Conservation (phyloP, 1,140 invertebrate species). For the Diplogasteroides magnus region DNA sequence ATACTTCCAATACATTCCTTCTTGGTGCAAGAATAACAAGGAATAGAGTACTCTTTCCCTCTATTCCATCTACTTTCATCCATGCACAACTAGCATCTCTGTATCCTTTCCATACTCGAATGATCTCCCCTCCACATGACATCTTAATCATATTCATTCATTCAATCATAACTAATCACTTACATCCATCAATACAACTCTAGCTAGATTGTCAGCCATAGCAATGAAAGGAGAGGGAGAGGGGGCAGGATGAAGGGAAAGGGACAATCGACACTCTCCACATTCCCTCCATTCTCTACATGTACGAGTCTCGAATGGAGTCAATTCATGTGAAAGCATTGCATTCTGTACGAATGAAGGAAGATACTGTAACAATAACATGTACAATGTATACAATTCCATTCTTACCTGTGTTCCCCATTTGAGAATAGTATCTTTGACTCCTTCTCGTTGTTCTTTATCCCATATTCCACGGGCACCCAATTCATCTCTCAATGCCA, state of each 20-base stretch:
- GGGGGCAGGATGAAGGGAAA: background rate
- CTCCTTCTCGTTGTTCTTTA: background rate
- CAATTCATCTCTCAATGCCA: background rate
- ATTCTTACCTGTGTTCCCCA: background rate
- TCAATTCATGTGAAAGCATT: background rate
- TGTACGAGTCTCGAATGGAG: background rate
- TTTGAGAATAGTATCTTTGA: background rate
- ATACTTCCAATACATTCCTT: background rate
- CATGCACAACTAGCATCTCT: background rate
- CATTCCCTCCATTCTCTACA: background rate
- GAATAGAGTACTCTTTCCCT: background rate
- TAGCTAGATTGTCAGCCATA: background rate
- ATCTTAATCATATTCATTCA: no score
- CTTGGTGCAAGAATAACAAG: background rate
- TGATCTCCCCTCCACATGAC: background rate
- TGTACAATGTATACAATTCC: no score
- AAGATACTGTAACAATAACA: background rate
- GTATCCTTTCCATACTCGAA: background rate
- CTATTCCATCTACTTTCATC: background rate
- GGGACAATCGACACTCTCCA: background rate
- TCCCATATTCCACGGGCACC: background rate
- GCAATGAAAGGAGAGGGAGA: background rate
- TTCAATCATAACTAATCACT: background rate
- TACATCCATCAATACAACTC: background rate
- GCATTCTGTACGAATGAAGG: background rate